Evolutionary conservation across 2,888 invertebrate species (phyloP), one percentile per base, ranked within the genome.

Genomic region (Adelphocoris suturalis): DNA sequence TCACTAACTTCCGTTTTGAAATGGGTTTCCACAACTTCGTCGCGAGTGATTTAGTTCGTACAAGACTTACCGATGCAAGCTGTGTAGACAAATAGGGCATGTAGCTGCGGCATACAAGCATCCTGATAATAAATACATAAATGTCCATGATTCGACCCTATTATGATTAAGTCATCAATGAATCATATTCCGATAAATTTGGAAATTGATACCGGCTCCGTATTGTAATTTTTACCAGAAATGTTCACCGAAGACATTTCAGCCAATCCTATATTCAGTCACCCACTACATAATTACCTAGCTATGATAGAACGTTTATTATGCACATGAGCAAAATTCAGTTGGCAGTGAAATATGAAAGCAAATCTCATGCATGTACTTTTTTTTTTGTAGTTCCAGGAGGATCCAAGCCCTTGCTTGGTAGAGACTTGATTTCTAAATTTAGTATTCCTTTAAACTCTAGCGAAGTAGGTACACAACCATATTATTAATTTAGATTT

Each of bases 311-410:
- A 27, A 88, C 28, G 0, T 28, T 48, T 55, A 80, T 88, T 27
- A 46, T 55, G 27, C 88, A 80, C 7, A 28, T 3, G 12, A 76
- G 87, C 27, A 48, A 88, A 81, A 55, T 88, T 78, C 27, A 55
- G 3, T 9, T 55, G 11, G 5, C 14, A 3, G 27, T 78, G 0
- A 27, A 80, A 55, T 88, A 28, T 28, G 46, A 78, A 23, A 78
- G 76, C 28, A 48, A 37, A 16, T 16, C 28, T 16, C 7, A 37
- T 16, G 28, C 9, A 28, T 78, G 88, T 37, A 16, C 0, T 48
- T 80, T 88, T 48, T 80, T 88, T 4, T 28, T 88, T n/a, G 81
- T 88, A 27, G 88, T 88, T 3, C 52, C 23, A 88, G 27, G 57
- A n/a, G 88, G 88, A 19, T 37, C 52, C 11, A 48, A 37, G n/a